Conservation (phyloP, 1,140 invertebrate genomes). For the Whitmania pigra region DNA sequence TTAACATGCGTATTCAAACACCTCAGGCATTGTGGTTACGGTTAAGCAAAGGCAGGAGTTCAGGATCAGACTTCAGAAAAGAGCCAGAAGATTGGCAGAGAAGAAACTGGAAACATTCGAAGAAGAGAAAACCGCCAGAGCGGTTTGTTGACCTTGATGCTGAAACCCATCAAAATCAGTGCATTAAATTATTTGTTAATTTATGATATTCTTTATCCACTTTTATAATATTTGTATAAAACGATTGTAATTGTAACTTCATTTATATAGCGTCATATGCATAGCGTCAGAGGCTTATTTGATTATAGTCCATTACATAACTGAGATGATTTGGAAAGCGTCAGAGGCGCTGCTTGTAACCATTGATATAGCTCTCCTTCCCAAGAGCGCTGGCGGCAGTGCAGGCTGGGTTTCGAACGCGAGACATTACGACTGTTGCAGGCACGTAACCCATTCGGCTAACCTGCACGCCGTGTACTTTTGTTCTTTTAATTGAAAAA, state of each 20-base stretch:
- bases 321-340: too few species aligned
- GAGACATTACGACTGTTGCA: too few species aligned
- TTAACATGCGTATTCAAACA: too few species aligned
- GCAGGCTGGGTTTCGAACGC: too few species aligned
- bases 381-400: too few species aligned
- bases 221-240: background rate
- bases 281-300: too few species aligned
- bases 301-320: too few species aligned
- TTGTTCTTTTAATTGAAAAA: background rate
- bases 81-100: conserved; percentile 23
- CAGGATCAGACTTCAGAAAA: conserved; percentile 25
- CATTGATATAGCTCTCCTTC: too few species aligned
- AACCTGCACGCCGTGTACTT: too few species aligned
- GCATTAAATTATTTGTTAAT: background rate
- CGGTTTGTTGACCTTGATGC: conserved; percentile 5
- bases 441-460: too few species aligned
- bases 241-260: background rate
- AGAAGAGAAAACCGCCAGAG: conserved; percentile 18
- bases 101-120: conserved; percentile 23
- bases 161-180: background rate
- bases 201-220: background rate
- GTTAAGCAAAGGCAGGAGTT: conserved; percentile 26
- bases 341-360: too few species aligned
- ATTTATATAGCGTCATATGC: too few species aligned
- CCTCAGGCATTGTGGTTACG: conserved; percentile 23